Conservation (phyloP, 2,797 vertebrate genomes). For the Artibeus lituratus region DNA sequence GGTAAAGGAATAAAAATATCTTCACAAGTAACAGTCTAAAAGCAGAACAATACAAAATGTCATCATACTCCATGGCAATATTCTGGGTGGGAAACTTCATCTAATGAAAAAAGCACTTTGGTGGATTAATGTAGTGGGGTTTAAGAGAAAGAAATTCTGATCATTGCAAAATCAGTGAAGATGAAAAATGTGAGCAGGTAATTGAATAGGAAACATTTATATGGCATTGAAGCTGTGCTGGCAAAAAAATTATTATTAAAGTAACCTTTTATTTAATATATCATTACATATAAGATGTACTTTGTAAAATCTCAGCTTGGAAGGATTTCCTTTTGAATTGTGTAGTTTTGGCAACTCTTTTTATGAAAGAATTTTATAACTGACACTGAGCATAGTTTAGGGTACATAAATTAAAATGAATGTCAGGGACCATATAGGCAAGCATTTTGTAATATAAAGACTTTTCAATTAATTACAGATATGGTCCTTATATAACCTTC, state of each 20-base stretch:
- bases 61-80: conserved; percentile 47
- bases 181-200: conserved; percentile 70
- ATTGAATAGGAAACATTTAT: conserved; percentile 64
- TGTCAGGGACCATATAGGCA: conserved; percentile 43
- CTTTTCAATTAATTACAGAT: conserved; percentile 60
- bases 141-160: conserved; percentile 60
- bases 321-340: conserved; percentile 67
- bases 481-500: conserved; percentile 33
- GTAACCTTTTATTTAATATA: conserved; percentile 64
- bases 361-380: conserved; percentile 45
- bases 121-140: conserved; percentile 39
- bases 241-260: conserved; percentile 62
- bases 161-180: conserved; percentile 66
- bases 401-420: conserved; percentile 69
- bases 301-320: conserved; percentile 69
- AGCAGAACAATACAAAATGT: background rate
- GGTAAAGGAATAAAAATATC: conserved; percentile 24
- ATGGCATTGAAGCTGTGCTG: conserved; percentile 46
- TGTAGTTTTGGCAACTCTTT: conserved; percentile 58
- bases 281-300: conserved; percentile 52
- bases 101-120: conserved; percentile 71
- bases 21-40: background rate
- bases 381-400: conserved; percentile 56
- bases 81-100: conserved; percentile 45
- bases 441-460: conserved; percentile 44